Percentiles rank a stretch among this genome's conserved stretches.
Conservation (phyloP, 2,888 invertebrate species). For the Trichopria drosophilae region DNA sequence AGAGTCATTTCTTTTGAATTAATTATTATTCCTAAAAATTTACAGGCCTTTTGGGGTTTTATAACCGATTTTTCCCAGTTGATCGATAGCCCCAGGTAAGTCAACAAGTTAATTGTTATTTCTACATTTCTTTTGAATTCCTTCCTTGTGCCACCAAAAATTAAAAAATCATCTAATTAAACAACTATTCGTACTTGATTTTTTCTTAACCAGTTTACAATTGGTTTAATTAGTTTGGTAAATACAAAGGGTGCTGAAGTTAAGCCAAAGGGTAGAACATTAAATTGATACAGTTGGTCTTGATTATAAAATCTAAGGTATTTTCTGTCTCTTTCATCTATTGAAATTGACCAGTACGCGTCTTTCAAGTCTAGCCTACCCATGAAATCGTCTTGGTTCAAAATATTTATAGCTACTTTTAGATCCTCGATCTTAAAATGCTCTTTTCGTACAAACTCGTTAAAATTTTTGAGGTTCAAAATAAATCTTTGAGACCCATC, state of each 20-base stretch:
- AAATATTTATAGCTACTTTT: constrained; percentile 21
- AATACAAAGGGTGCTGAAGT: constrained; percentile 30
- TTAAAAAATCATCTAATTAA: constrained; percentile 1
- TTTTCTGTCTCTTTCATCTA: constrained; percentile 20
- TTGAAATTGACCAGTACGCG: constrained; percentile 30
- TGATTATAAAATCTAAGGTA: constrained; percentile 32
- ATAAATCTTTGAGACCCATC: constrained; percentile 26
- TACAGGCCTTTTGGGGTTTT: neutral
- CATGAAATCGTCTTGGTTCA: constrained; percentile 22
- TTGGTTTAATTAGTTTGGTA: constrained; percentile 33
- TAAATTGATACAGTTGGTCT: constrained; percentile 29
- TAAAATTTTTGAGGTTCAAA: constrained; percentile 26
- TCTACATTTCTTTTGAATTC: neutral
- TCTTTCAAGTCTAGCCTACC: constrained; percentile 31
- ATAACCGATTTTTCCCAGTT: neutral
- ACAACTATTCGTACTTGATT: no score
- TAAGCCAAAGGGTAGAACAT: constrained; percentile 32
- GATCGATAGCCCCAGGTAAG: neutral
- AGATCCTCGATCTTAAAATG: constrained; percentile 30
- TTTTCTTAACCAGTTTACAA: constrained; percentile 23
- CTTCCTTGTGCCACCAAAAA: neutral
- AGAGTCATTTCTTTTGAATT: neutral
- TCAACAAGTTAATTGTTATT: neutral
- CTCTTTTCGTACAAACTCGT: constrained; percentile 22
- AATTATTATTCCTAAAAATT: neutral